A percentile compares a stretch with the other conserved stretches of the same genome.
Evolutionary conservation across 1,140 invertebrate genomes (phyloP).

Genomic region (Leucophenga varia): DNA sequence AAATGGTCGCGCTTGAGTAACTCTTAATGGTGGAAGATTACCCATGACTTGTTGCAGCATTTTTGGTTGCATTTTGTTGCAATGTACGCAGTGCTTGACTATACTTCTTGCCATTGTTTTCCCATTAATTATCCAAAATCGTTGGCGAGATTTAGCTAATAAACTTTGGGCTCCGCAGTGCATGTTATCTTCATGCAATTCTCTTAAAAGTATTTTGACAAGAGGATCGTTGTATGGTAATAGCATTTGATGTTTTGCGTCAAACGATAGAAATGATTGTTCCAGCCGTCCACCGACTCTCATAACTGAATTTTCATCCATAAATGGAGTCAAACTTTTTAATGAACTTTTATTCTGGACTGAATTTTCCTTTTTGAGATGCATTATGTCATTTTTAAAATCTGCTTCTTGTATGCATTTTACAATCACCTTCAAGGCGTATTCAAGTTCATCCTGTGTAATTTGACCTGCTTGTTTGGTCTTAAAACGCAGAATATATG

Average conservation of each 20-base stretch:
- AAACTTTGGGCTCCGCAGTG: conserved; percentile 42
- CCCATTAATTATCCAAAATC: conserved; percentile 15
- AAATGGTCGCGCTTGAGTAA: background rate
- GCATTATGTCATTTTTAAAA: background rate
- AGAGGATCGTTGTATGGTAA: too few relatives aligned
- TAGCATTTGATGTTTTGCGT: conserved; percentile 47
- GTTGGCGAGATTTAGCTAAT: conserved; percentile 23
- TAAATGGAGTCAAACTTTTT: conserved; percentile 38
- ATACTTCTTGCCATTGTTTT: conserved; percentile 18
- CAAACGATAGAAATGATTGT: conserved; percentile 29
- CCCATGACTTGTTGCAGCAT: conserved; percentile 12
- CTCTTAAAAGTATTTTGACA: too few relatives aligned
- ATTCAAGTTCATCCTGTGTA: background rate
- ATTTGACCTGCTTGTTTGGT: background rate
- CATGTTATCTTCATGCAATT: conserved; percentile 3
- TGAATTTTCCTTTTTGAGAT: background rate
- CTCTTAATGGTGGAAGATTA: conserved; percentile 5
- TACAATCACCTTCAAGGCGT: background rate
- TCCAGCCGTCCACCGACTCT: conserved; percentile 43
- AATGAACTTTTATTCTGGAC: background rate
- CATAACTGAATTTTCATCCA: conserved; percentile 45
- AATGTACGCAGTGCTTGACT: conserved; percentile 33
- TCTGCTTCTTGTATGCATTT: background rate
- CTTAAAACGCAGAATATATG: background rate
- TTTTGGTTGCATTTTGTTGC: conserved; percentile 22